phyloP scores from a whole-genome alignment of 92 coral and sea anemone species.

The Palythoa heliodiscus region DNA sequence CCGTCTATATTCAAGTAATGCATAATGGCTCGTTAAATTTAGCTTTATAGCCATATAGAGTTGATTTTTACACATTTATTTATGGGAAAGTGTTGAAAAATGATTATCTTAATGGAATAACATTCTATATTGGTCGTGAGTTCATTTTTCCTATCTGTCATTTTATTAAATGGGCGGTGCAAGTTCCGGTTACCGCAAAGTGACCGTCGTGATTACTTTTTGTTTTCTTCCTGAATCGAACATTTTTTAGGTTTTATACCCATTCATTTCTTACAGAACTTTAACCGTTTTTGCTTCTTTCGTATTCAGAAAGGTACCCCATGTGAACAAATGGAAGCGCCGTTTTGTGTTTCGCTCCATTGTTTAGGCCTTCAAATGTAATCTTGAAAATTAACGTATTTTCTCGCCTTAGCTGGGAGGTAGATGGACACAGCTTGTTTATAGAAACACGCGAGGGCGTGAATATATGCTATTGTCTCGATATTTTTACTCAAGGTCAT shows the following conservation, averaged over 20 bases:
- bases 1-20: no score
- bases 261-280: background rate
- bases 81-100: conserved; percentile 4
- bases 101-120: background rate
- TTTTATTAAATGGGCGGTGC: conserved; percentile 10
- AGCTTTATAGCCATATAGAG: background rate
- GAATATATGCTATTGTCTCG: background rate
- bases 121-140: background rate
- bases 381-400: conserved; percentile 16
- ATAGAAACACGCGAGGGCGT: background rate
- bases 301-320: background rate
- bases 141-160: background rate
- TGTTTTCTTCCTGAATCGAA: background rate
- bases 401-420: conserved; percentile 8
- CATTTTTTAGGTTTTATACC: background rate
- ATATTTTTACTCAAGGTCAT: background rate
- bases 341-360: conserved; percentile 1
- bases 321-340: background rate
- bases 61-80: background rate
- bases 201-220: background rate
- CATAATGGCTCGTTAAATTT: background rate
- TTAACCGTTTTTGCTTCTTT: background rate
- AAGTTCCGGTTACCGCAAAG: background rate
- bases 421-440: background rate
- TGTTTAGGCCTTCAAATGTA: conserved; percentile 6